These are phyloP conservation scores for Hetaerina americana DNA, from an alignment of 1,140 invertebrate genomes.

Conservation along the genomic window DNA sequence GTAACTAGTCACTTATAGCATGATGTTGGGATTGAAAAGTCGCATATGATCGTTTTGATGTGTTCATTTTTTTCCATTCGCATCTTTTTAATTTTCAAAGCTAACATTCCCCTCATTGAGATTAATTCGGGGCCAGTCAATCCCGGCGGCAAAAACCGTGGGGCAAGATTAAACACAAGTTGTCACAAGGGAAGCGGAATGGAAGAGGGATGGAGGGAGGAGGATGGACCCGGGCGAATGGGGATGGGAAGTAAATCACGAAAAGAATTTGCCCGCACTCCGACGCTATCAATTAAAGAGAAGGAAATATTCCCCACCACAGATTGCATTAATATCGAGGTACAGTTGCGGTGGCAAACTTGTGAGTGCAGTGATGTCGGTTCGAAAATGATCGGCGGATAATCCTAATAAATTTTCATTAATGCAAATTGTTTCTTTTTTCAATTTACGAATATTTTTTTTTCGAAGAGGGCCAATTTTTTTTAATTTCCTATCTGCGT, in stretches of 20 bases:
- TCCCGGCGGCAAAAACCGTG: not conserved
- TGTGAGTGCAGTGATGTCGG: not conserved
- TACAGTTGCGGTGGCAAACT: not conserved
- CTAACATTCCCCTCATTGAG: too few relatives aligned
- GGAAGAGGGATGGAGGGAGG: too few relatives aligned
- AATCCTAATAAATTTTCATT: slow-evolving; percentile 1
- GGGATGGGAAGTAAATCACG: not conserved
- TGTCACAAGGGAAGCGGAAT: not conserved
- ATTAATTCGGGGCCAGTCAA: not conserved
- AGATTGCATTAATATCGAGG: not conserved
- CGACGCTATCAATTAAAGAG: not conserved
- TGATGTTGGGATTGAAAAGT: too few relatives aligned
- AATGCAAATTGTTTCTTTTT: not conserved
- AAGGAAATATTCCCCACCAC: not conserved
- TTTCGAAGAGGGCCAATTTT: not conserved
- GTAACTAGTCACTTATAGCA: too few relatives aligned
- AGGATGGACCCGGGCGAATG: too few relatives aligned
- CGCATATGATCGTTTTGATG: too few relatives aligned
- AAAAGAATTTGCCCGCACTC: not conserved
- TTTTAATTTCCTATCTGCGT: too few relatives aligned
- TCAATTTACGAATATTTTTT: not conserved
- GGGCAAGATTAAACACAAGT: not conserved
- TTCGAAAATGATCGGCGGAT: not conserved
- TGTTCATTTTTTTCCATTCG: too few relatives aligned
- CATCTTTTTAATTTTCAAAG: too few relatives aligned